Conservation (phyloP, 2,888 invertebrate species). For the Esperia sulphurella region DNA sequence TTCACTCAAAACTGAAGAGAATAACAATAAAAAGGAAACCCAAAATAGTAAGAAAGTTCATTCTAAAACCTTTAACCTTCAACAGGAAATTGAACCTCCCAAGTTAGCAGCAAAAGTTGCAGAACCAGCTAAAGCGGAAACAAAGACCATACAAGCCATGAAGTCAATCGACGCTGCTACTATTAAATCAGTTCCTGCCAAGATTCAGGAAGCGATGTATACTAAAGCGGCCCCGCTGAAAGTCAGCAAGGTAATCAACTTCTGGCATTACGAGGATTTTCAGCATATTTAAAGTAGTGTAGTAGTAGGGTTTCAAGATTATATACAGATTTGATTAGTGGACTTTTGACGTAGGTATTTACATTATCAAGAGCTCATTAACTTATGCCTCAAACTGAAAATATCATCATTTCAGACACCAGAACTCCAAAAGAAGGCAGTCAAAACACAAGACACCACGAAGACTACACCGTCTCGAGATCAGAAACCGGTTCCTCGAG, state of each 20-base stretch:
- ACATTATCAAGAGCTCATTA: too few relatives aligned
- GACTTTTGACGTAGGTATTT: too few relatives aligned
- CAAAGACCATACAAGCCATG: slow-evolving; percentile 56
- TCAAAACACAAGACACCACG: slow-evolving; percentile 44
- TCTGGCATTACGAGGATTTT: too few relatives aligned
- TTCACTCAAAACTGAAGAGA: too few relatives aligned
- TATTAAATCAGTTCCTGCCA: slow-evolving; percentile 58
- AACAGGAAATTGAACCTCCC: slow-evolving; percentile 54
- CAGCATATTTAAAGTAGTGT: too few relatives aligned
- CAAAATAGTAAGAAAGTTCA: too few relatives aligned
- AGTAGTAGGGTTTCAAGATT: too few relatives aligned
- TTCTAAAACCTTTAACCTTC: background rate
- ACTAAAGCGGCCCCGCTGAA: slow-evolving; percentile 62
- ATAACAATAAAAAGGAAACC: too few relatives aligned
- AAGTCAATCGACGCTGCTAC: slow-evolving; percentile 51
- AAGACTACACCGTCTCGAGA: slow-evolving; percentile 53
- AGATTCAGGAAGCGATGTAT: slow-evolving; percentile 64
- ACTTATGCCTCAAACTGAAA: too few relatives aligned
- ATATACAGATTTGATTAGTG: too few relatives aligned
- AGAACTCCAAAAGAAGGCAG: slow-evolving; percentile 52
- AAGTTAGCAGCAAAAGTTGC: slow-evolving; percentile 37
- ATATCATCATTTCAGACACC: slow-evolving; percentile 47
- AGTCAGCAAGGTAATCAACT: slow-evolving; percentile 47
- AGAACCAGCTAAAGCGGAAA: slow-evolving; percentile 57
- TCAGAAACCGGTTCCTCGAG: slow-evolving; percentile 33